phyloP scores from a whole-genome alignment of 2,888 invertebrate genomes.

The Automeris io region DNA sequence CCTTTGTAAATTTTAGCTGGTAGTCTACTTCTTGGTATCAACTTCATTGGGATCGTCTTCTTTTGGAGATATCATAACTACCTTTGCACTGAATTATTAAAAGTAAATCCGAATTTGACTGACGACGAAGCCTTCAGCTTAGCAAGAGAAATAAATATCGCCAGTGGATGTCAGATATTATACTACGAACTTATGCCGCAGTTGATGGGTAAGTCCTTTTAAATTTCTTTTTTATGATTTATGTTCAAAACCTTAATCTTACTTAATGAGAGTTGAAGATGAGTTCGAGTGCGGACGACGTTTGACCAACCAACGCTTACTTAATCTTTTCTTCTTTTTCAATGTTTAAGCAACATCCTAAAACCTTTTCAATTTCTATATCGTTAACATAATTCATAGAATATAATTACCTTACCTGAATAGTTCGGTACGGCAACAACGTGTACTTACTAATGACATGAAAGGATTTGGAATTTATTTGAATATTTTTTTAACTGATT shows the following conservation, averaged over 20 bases:
- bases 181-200: slow-evolving; percentile 30
- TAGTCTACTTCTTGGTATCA: slow-evolving; percentile 23
- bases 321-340: too few species aligned
- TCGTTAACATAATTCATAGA: too few species aligned
- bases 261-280: neutral
- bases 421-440: too few species aligned
- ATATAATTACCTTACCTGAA: too few species aligned
- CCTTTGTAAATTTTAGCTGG: slow-evolving; percentile 9
- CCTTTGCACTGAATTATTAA: slow-evolving; percentile 24
- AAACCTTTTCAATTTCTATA: too few species aligned
- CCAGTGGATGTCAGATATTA: slow-evolving; percentile 25
- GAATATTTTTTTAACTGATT: neutral
- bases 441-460: too few species aligned
- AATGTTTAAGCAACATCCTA: too few species aligned
- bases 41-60: slow-evolving; percentile 30
- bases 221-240: neutral
- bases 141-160: slow-evolving; percentile 37
- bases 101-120: slow-evolving; percentile 35
- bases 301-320: too few species aligned
- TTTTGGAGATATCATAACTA: slow-evolving; percentile 36
- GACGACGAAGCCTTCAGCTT: slow-evolving; percentile 33
- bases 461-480: neutral
- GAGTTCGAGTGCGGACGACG: neutral
- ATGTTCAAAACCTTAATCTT: neutral
- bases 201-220: slow-evolving; percentile 29